phyloP scores from a whole-genome alignment of 2,797 vertebrate species.

The Cuculus canorus region DNA sequence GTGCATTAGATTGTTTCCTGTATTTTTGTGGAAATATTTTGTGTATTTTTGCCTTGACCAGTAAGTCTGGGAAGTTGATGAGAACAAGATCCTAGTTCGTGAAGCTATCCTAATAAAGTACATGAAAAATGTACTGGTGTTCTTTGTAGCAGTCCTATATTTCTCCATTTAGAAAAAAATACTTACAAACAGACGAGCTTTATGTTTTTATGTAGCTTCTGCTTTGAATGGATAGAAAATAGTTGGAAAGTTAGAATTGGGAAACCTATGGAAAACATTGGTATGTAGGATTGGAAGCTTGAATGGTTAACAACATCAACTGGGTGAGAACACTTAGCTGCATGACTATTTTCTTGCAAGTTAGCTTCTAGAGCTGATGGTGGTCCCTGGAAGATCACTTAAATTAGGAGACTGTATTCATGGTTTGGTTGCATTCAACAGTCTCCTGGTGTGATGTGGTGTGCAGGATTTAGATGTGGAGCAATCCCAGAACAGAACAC shows the following conservation, averaged over 20 bases:
- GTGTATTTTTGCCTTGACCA: neutral
- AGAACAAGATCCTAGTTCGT: neutral
- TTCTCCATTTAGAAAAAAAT: neutral
- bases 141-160: neutral
- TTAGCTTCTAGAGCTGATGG: neutral
- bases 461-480: neutral
- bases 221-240: neutral
- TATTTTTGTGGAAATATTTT: neutral
- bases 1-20: neutral
- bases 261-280: neutral
- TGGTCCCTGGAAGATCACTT: neutral
- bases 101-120: neutral
- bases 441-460: neutral
- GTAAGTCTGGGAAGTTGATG: neutral
- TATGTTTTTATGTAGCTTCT: neutral
- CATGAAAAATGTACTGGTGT: neutral
- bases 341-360: neutral
- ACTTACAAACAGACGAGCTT: rapidly evolving
- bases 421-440: neutral
- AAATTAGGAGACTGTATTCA: neutral
- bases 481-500: neutral
- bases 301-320: neutral
- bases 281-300: neutral
- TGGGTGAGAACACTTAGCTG: neutral
- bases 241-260: neutral